Base-by-base conservation (phyloP, 2,888 invertebrate species). In the Diachrysia chrysitis region DNA sequence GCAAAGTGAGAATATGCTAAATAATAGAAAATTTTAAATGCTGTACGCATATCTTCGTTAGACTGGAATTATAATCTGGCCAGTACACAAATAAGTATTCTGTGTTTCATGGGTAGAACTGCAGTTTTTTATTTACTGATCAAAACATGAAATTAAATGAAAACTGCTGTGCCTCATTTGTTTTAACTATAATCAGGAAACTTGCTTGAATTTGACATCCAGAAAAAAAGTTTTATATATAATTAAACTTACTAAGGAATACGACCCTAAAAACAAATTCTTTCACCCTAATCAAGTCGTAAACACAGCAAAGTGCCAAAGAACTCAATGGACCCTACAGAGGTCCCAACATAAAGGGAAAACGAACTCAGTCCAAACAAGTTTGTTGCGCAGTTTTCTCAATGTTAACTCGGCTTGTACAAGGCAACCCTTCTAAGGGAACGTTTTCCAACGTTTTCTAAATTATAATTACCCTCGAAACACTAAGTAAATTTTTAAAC, bases 361-460 rank as follows among this genome's bases (percentile, higher is more conserved):
- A 55, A 59, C 23, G 57, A 61, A 37, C 21, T 37, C 25, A 48
- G 60, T 51, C 61, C 48, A 32, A 71, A 72, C 66, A 76, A 77
- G 71, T 80, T 80, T 74, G 78, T 79, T 71, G 67, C 63, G 66
- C 60, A 70, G 64, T 79, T 79, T 69, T 72, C 58, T 63, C 58
- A 66, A 72, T 83, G 83, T 83, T 80, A 83, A 73, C 68, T 73
- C 69, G 80, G 75, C 82, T 84, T 74, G 71, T 73, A 86, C 84
- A 83, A 80, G 81, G 69, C 73, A 87, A 85, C 77, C 83, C 83
- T 85, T 86, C 78, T 74, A 79, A 82, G 69, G 58, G 74, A 74
- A 73, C 23, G 19, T 58, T 66, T 23, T 69, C 76, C 63, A 76
- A 73, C 23, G 19, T 58, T 66, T 23, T 69, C 76, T 63, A 76